A percentile compares a stretch with the other conserved stretches of the same genome.
These are phyloP conservation scores for Tympanuchus pallidicinctus DNA, from an alignment of 2,113 vertebrate species.

Conservation along the genomic window DNA sequence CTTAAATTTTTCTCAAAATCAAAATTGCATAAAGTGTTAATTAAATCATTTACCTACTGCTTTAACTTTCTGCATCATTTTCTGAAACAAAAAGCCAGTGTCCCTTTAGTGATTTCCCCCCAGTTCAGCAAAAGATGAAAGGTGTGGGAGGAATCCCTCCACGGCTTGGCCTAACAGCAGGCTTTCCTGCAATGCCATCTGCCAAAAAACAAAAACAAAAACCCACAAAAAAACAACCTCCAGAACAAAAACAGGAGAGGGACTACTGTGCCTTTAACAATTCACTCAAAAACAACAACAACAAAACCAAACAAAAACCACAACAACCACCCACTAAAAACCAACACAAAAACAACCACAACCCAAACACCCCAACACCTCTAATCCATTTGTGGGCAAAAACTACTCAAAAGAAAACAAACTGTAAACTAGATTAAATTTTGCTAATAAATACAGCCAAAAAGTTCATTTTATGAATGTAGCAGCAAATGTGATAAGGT, in stretches of 20 bases:
- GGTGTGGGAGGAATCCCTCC: constrained; percentile 33
- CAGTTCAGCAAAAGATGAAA: not conserved
- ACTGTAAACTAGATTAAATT: constrained; percentile 75
- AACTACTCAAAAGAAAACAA: constrained; percentile 64
- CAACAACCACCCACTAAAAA: not conserved
- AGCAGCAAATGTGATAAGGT: constrained; percentile 81
- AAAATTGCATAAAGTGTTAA: constrained; percentile 79
- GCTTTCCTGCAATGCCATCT: constrained; percentile 63
- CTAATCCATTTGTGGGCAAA: constrained; percentile 67
- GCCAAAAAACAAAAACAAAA: constrained; percentile 51
- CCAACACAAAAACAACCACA: not conserved
- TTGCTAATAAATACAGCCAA: constrained; percentile 78
- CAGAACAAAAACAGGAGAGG: constrained; percentile 56
- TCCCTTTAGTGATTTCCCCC: constrained; percentile 51
- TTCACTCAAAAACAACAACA: constrained; percentile 47
- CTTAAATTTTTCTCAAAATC: constrained; percentile 72
- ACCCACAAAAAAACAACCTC: constrained; percentile 6
- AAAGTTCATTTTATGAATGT: constrained; percentile 77
- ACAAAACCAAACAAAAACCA: not conserved
- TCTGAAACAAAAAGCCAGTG: constrained; percentile 57
- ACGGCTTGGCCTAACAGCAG: constrained; percentile 59
- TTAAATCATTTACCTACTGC: constrained; percentile 68
- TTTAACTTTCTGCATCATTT: constrained; percentile 70
- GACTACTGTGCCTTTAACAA: constrained; percentile 72
- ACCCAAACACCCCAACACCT: constrained; percentile 52